A percentile compares a stretch with the other conserved stretches of the same genome.
Evolutionary conservation across 2,888 invertebrate species (phyloP).

Genomic region (Coremacera marginata): DNA sequence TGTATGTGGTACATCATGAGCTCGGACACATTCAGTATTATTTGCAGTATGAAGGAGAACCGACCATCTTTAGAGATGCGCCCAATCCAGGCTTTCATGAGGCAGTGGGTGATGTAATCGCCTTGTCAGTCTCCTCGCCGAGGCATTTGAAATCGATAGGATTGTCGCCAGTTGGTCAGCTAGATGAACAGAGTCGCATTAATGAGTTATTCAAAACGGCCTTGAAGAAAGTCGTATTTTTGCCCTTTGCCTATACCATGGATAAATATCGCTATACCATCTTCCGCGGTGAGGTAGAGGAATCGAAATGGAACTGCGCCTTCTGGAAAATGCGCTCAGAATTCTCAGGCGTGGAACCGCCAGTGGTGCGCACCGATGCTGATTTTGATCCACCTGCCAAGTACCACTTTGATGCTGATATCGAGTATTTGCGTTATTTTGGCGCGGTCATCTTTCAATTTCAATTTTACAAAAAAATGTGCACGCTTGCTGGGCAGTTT

Average conservation of each 20-base stretch:
- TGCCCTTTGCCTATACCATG: constrained; percentile 78
- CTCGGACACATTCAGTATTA: constrained; percentile 80
- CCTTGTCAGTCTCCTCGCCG: constrained; percentile 77
- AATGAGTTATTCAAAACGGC: constrained; percentile 74
- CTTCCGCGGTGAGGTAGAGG: constrained; percentile 74
- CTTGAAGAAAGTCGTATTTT: constrained; percentile 77
- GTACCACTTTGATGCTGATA: constrained; percentile 79
- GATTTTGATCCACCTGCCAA: constrained; percentile 84
- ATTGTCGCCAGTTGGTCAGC: constrained; percentile 72
- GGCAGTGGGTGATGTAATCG: constrained; percentile 80
- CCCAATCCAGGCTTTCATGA: constrained; percentile 76
- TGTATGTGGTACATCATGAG: constrained; percentile 76
- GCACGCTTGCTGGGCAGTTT: constrained; percentile 82
- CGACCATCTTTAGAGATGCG: constrained; percentile 74
- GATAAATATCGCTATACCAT: constrained; percentile 80
- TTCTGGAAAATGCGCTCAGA: constrained; percentile 76
- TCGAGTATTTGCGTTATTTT: constrained; percentile 77
- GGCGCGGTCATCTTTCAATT: constrained; percentile 85
- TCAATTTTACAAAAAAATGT: constrained; percentile 80
- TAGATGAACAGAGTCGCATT: constrained; percentile 75
- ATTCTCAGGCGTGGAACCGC: constrained; percentile 77
- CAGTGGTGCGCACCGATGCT: constrained; percentile 73
- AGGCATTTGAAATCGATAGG: constrained; percentile 80
- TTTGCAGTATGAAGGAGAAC: constrained; percentile 74
- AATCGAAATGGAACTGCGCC: constrained; percentile 75